Evolutionary conservation across 2,797 vertebrate species (phyloP).

Genomic region (Platalea minor): DNA sequence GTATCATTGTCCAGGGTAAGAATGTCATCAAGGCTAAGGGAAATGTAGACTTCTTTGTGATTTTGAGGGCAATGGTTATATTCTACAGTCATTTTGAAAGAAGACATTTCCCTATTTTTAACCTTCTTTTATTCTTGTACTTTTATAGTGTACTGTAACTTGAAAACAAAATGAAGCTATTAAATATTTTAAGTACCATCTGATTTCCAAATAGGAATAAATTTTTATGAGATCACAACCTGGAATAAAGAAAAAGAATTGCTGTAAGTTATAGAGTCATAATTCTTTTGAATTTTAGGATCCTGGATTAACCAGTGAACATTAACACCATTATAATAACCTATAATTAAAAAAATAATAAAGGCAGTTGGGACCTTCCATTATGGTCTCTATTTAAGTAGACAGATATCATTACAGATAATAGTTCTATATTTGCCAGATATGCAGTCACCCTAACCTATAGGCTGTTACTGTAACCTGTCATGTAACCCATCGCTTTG

Average conservation of each 20-base stretch:
- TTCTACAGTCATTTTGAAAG: background rate
- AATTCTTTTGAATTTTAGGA: constrained; percentile 58
- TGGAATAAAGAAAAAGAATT: constrained; percentile 58
- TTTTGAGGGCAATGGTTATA: background rate
- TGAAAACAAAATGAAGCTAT: constrained; percentile 57
- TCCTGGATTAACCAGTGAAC: constrained; percentile 42
- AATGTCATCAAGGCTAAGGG: background rate
- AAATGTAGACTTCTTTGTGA: background rate
- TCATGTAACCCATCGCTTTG: constrained; percentile 1
- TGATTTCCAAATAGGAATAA: constrained; percentile 44
- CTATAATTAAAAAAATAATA: constrained; percentile 63
- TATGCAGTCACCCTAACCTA: constrained; percentile 53
- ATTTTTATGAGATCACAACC: constrained; percentile 50
- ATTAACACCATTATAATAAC: constrained; percentile 39
- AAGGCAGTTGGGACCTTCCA: constrained; percentile 52
- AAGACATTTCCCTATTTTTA: background rate
- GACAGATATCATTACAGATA: constrained; percentile 45
- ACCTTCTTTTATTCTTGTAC: background rate
- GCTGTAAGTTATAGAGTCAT: constrained; percentile 51
- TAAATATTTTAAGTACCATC: constrained; percentile 51
- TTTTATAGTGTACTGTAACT: constrained; percentile 21
- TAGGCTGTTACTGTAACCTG: constrained; percentile 47
- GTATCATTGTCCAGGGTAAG: background rate
- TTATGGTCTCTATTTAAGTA: constrained; percentile 32
- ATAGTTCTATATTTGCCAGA: constrained; percentile 29